Percentiles rank a stretch among this genome's conserved stretches.
Evolutionary conservation across 2,888 invertebrate genomes (phyloP).

Genomic region (Leptinotarsa rubiginosa): DNA sequence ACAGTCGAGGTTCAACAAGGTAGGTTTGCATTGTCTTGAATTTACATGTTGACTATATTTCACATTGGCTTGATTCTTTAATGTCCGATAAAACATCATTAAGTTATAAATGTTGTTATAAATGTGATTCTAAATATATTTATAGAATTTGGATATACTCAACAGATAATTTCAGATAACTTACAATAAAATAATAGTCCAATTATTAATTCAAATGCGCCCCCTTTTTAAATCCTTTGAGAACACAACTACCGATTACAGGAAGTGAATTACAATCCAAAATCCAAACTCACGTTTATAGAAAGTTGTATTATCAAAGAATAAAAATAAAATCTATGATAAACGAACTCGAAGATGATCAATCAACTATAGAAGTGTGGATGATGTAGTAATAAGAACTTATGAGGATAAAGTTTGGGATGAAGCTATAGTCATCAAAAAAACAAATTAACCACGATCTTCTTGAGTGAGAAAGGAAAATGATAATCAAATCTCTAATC

Average conservation of each 20-base stretch:
- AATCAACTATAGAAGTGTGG: no score
- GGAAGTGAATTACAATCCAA: conserved; percentile 39
- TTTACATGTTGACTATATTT: conserved; percentile 46
- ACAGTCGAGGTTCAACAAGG: conserved; percentile 45
- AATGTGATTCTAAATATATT: conserved; percentile 46
- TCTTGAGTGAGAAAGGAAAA: background rate
- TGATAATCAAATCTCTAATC: background rate
- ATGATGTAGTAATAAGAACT: no score
- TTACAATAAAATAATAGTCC: conserved; percentile 46
- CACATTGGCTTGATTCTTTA: conserved; percentile 45
- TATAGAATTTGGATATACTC: conserved; percentile 50
- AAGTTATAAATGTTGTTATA: conserved; percentile 47
- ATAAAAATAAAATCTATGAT: conserved; percentile 25
- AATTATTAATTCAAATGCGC: conserved; percentile 39
- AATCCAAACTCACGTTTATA: conserved; percentile 31
- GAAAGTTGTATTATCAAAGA: conserved; percentile 7
- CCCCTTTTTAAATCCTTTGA: conserved; percentile 44
- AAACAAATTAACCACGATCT: conserved; percentile 2
- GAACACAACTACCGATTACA: conserved; percentile 40
- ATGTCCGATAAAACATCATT: conserved; percentile 45
- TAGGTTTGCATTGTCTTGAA: conserved; percentile 45
- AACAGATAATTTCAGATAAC: conserved; percentile 49
- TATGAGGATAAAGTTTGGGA: no score
- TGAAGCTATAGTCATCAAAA: conserved; percentile 9
- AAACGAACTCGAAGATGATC: conserved; percentile 14